Evolutionary conservation across 1,140 invertebrate genomes (phyloP), one percentile per base, ranked within the genome.

Genomic region (Temnothorax curvispinosus): DNA sequence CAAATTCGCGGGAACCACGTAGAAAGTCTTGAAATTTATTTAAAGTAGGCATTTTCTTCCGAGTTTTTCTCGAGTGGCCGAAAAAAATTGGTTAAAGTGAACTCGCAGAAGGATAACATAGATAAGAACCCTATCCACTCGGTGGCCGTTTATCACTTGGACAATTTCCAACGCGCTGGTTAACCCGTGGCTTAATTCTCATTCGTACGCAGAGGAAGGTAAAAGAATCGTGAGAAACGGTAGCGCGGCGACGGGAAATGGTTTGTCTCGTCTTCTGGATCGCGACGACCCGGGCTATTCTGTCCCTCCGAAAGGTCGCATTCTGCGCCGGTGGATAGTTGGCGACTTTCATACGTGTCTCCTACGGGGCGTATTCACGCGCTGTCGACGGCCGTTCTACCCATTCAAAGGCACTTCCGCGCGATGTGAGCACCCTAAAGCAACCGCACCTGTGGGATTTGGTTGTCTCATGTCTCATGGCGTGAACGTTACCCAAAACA

Each of bases 371-470:
- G 78, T n/a, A 82, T 82, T 82, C 80, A 75, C 80, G 54, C 41
- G 69, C 72, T 60, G 80, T 75, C 80, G 72, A 74, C 69, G 69
- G 41, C 38, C 71, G 56, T 72, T n/a, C 76, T 60, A 38, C 44
- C 77, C 58, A 89, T 90, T 89, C 89, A 90, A 89, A 89, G 89
- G 85, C 77, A 74, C 81, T 90, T 90, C 85, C 88, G 65, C 72
- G 85, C 88, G 84, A 82, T 86, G 52, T 77, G 88, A 89, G 72
- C 85, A 90, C 85, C 88, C 89, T 87, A 89, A 69, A 69, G 82
- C 65, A 88, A 86, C 85, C 85, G 88, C 89, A 90, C 89, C 89
- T 90, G 89, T 90, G 89, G 89, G 89, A 90, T 89, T 89, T 89
- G 84, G 47, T 82, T 86, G 77, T 78, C 80, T 86, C 76, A 47